Conservation (phyloP, 2,797 vertebrate genomes). For the Anniella stebbinsi region DNA sequence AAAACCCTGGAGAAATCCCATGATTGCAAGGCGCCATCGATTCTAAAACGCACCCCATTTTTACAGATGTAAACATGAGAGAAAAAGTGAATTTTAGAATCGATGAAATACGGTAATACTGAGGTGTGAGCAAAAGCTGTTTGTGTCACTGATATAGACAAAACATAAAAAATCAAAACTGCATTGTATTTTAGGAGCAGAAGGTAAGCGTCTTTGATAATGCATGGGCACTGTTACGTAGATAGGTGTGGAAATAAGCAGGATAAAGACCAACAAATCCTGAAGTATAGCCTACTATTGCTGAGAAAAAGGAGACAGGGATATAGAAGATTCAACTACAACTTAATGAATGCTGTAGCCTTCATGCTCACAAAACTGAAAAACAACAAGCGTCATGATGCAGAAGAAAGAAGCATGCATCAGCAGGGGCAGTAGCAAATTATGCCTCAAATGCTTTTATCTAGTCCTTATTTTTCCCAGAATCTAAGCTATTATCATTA, state of each 20-base stretch:
- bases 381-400: background rate
- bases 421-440: background rate
- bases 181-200: background rate
- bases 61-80: too few species aligned
- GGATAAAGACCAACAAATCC: background rate
- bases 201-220: background rate
- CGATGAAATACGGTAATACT: too few species aligned
- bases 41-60: too few species aligned
- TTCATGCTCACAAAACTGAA: background rate
- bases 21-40: too few species aligned
- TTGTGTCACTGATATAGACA: background rate
- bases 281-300: background rate
- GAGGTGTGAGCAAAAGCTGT: background rate
- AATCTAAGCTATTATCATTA: conserved; percentile 6
- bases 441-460: conserved; percentile 22
- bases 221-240: background rate
- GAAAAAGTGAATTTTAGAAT: too few species aligned
- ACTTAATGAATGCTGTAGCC: background rate
- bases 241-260: background rate
- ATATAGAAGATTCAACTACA: background rate
- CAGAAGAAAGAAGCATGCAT: background rate
- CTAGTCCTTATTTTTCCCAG: background rate
- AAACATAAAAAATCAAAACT: background rate
- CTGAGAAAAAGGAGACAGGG: background rate
- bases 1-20: too few species aligned